A percentile compares a stretch with the other conserved stretches of the same genome.
phyloP scores from a whole-genome alignment of 2,888 invertebrate genomes.

The Oxyscelio sp. region DNA sequence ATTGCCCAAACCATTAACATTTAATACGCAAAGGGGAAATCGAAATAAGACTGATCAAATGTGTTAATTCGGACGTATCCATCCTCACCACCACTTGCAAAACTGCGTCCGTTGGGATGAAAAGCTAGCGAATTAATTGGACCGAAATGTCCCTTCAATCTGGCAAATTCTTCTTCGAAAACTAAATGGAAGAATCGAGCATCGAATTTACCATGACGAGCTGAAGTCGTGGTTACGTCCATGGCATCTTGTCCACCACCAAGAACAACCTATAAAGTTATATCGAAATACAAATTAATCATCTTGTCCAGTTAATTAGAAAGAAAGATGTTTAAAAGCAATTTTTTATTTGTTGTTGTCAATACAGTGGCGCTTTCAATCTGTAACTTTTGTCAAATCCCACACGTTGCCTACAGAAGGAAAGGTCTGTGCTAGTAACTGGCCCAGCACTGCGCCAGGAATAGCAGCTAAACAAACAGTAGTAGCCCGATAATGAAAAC shows the following conservation, averaged over 20 bases:
- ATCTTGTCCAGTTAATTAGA: too few species aligned
- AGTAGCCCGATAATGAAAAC: too few species aligned
- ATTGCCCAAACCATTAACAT: too few species aligned
- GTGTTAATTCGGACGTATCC: slow-evolving; percentile 98
- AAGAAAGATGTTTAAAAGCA: too few species aligned
- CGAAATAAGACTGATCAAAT: slow-evolving; percentile 98
- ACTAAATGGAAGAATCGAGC: slow-evolving; percentile 93
- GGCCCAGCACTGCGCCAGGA: too few species aligned
- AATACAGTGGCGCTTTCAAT: too few species aligned
- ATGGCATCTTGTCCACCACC: slow-evolving; percentile 99
- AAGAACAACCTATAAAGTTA: slow-evolving; percentile 92
- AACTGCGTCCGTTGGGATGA: slow-evolving; percentile 99
- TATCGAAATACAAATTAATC: neutral
- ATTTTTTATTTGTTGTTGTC: too few species aligned
- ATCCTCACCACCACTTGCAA: slow-evolving; percentile 99
- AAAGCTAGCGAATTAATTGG: slow-evolving; percentile 99
- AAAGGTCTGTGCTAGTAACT: too few species aligned
- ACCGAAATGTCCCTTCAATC: slow-evolving; percentile 99
- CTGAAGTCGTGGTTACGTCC: slow-evolving; percentile 98
- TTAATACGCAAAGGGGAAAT: slow-evolving; percentile 97
- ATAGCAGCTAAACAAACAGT: too few species aligned
- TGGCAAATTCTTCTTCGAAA: slow-evolving; percentile 93
- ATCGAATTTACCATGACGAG: slow-evolving; percentile 98
- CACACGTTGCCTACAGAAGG: too few species aligned
- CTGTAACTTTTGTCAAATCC: too few species aligned